phyloP scores from a whole-genome alignment of 2,113 vertebrate genomes.

The Carollia perspicillata region DNA sequence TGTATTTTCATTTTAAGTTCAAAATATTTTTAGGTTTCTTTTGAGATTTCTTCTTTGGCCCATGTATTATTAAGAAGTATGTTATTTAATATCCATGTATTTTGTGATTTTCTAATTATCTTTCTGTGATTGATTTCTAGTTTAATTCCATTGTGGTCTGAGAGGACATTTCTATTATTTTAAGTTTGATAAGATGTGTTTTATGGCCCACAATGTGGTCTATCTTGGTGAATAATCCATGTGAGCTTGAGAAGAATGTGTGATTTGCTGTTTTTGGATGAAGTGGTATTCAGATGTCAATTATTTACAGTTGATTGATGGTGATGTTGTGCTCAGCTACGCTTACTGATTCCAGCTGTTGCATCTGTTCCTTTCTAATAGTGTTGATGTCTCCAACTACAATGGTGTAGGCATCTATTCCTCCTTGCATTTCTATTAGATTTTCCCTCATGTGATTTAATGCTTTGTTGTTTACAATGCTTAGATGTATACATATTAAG shows the following conservation, averaged over 20 bases:
- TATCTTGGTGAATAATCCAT: background rate
- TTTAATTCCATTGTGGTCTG: background rate
- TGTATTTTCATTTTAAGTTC: slow-evolving; percentile 6
- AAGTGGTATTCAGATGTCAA: background rate
- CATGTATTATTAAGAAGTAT: background rate
- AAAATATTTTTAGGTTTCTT: slow-evolving; percentile 13
- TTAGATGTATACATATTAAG: background rate
- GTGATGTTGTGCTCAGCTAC: background rate
- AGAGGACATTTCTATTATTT: background rate
- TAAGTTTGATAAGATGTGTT: background rate
- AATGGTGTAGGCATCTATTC: background rate
- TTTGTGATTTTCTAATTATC: background rate
- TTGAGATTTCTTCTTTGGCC: background rate
- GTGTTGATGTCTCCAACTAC: background rate
- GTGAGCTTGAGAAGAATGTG: background rate
- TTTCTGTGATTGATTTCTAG: background rate
- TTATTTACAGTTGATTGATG: background rate
- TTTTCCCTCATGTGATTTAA: background rate
- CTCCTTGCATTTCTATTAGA: background rate
- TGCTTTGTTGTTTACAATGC: background rate
- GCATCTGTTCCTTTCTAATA: background rate
- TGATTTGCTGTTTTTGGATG: background rate
- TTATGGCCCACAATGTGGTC: background rate
- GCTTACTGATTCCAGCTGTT: background rate
- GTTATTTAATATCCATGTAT: background rate